Evolutionary conservation across 1,140 invertebrate species (phyloP), one percentile per base, ranked within the genome.

Genomic region (Drosophila cardini): DNA sequence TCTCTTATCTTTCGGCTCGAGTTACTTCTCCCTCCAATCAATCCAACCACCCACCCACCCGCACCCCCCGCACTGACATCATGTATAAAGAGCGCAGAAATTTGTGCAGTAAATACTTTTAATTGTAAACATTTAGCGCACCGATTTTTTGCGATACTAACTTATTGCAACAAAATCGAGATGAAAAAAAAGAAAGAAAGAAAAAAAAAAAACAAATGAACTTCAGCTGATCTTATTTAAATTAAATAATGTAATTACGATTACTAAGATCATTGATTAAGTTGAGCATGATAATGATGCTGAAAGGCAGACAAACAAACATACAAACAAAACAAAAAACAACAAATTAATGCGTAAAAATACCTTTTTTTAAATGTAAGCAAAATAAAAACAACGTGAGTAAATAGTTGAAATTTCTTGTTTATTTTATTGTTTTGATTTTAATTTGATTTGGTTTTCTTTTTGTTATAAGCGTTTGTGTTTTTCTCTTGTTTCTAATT

Each of bases 151-250:
- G 70, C 61, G 63, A 60, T 60, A 70, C 40, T 40, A 63, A 62
- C 57, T 45, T 73, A 70, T 18, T 72, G 52, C 46, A 57, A 43
- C 45, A 69, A 67, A 72, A 18, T 71, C 56, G 68, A 36, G 50
- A 71, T 40, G 73, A 78, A 15, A 53, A n/a, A 15, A 60, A n/a
- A 43, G n/a, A 67, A 50, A 58, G 16, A 68, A 68, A 48, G 10
- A 30, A 55, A 38, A 50, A 48, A 46, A 18, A 71, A 57, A 64
- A 15, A 9, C 62, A 43, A 74, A 43, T 61, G 50, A 55, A 78
- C 72, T 80, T 85, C 81, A 86, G 78, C 81, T 85, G 81, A 85
- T 85, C 81, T 85, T 85, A 80, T 81, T 80, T 85, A 75, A 80
- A 81, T 85, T 67, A 75, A 80, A 80, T 78, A 70, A 74, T 85